Conservation (phyloP, 2,113 vertebrate species). For the Burhinus bistriatus region DNA sequence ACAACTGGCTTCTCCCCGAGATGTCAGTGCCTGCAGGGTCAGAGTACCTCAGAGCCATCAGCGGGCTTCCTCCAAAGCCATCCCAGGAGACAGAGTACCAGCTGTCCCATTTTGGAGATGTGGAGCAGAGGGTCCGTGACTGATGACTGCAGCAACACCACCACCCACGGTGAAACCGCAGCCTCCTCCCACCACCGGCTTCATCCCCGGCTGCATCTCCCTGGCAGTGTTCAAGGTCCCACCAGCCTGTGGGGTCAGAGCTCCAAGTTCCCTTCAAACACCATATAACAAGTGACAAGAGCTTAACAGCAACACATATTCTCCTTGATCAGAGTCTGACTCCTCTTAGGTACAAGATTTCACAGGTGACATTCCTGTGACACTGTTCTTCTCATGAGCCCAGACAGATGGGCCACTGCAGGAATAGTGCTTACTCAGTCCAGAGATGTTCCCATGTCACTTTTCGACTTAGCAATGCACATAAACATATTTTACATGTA, state of each 20-base stretch:
- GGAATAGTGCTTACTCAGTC: not conserved
- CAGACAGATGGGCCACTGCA: not conserved
- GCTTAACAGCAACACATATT: not conserved
- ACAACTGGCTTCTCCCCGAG: not conserved
- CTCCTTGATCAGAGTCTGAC: not conserved
- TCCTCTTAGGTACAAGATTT: not conserved
- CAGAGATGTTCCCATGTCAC: conserved; percentile 31
- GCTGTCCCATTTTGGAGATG: not conserved
- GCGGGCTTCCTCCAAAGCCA: not conserved
- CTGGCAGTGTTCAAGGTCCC: not conserved
- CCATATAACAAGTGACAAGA: not conserved
- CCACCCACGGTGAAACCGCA: fast-evolving
- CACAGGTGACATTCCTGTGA: not conserved
- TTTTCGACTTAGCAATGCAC: conserved; percentile 48
- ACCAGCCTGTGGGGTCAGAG: not conserved
- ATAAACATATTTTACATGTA: conserved; percentile 76
- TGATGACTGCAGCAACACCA: not conserved
- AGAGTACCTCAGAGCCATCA: not conserved
- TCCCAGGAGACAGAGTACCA: not conserved
- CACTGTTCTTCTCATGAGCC: not conserved
- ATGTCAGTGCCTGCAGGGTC: too few relatives aligned
- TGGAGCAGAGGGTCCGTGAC: not conserved
- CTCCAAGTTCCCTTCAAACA: not conserved
- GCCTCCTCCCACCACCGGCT: not conserved
- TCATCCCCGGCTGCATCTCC: not conserved